phyloP scores from a whole-genome alignment of 2,797 vertebrate genomes.

The Ibycter americanus region DNA sequence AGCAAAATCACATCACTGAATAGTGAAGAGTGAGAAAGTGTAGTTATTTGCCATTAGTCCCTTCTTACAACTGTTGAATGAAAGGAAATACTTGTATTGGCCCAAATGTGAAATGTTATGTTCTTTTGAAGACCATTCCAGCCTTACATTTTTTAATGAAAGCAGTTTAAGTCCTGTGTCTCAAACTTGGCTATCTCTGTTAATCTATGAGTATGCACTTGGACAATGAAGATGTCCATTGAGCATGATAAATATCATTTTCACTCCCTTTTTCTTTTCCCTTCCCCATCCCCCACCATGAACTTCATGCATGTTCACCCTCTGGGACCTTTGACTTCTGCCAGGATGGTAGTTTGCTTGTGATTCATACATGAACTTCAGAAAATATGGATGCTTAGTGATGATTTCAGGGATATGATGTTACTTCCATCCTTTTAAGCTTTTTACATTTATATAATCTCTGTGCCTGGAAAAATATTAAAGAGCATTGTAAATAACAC shows the following conservation, averaged over 20 bases:
- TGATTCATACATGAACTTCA: slow-evolving; percentile 36
- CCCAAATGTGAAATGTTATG: not conserved
- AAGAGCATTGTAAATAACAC: not conserved
- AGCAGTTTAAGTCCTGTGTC: not conserved
- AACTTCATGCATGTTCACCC: not conserved
- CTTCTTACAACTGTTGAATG: not conserved
- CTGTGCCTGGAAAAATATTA: not conserved
- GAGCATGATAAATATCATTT: not conserved
- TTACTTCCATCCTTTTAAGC: not conserved
- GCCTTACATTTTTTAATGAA: not conserved
- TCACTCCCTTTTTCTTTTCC: not conserved
- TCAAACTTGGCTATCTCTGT: not conserved
- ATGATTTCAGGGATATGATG: slow-evolving; percentile 1
- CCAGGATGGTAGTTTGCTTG: slow-evolving; percentile 19
- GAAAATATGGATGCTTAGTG: not conserved
- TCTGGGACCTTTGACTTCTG: not conserved
- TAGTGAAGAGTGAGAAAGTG: not conserved
- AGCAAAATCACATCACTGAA: not conserved
- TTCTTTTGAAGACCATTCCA: not conserved
- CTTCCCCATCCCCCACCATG: too few relatives aligned
- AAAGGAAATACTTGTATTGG: not conserved
- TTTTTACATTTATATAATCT: not conserved
- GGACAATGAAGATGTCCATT: not conserved
- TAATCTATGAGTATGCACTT: not conserved
- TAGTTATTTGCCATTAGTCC: not conserved